phyloP scores from a whole-genome alignment of 2,113 vertebrate genomes.

The Martes martes region DNA sequence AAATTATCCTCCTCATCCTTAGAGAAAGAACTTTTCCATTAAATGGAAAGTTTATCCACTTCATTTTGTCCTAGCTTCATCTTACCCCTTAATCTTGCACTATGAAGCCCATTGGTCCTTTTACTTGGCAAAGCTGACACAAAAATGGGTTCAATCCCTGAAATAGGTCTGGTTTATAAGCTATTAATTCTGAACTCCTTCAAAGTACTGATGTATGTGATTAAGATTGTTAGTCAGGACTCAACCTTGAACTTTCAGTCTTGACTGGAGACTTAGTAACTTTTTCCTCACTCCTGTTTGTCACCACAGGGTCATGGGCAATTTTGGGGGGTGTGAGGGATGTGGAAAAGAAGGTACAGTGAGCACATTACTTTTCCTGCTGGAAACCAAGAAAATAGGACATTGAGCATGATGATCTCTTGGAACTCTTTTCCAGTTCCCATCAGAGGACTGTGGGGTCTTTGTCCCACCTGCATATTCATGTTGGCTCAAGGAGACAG shows the following conservation, averaged over 20 bases:
- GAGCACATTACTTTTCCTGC: background rate
- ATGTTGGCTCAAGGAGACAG: background rate
- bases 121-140: conserved; percentile 30
- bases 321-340: background rate
- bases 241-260: conserved; percentile 66
- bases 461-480: background rate
- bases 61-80: background rate
- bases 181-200: conserved; percentile 58
- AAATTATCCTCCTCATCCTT: background rate
- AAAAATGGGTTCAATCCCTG: conserved; percentile 66
- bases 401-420: background rate
- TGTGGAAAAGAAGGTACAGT: background rate
- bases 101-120: background rate
- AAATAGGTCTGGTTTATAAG: conserved; percentile 77
- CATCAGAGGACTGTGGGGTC: background rate
- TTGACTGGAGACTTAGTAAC: conserved; percentile 1
- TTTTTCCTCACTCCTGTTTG: conserved; percentile 12
- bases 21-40: background rate
- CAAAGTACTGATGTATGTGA: conserved; percentile 66
- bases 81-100: rapidly evolving
- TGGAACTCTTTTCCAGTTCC: background rate
- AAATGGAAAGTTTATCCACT: background rate
- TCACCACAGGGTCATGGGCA: background rate
- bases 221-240: conserved; percentile 55
- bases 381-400: background rate